Percentiles rank a stretch among this genome's conserved stretches.
These are phyloP conservation scores for Scelioninae gen. 1 DNA, from an alignment of 2,888 invertebrate genomes.

Conservation along the genomic window DNA sequence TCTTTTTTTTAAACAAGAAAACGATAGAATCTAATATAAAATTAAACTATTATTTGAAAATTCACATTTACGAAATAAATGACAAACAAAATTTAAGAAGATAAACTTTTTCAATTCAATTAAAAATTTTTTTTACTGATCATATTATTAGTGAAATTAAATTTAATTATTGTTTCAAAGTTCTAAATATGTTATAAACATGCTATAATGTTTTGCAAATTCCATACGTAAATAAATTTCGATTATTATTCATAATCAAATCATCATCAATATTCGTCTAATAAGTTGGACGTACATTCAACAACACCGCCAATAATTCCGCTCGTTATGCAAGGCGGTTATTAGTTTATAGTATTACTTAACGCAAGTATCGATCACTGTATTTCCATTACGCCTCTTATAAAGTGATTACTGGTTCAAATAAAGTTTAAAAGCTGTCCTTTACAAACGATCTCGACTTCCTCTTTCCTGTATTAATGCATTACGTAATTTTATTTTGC, in stretches of 20 bases:
- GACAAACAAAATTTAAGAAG: too few relatives aligned
- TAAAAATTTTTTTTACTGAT: too few relatives aligned
- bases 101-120: too few relatives aligned
- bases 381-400: slow-evolving; percentile 36
- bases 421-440: slow-evolving; percentile 43
- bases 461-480: slow-evolving; percentile 33
- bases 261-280: slow-evolving; percentile 31
- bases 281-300: slow-evolving; percentile 17
- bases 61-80: too few relatives aligned
- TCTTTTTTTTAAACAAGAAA: too few relatives aligned
- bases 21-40: too few relatives aligned
- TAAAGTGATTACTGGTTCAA: slow-evolving; percentile 41
- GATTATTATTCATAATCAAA: slow-evolving; percentile 13
- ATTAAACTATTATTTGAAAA: too few relatives aligned
- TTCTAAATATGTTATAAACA: too few relatives aligned
- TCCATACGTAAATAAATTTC: slow-evolving; percentile 2
- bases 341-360: slow-evolving; percentile 39
- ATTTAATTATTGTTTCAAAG: too few relatives aligned
- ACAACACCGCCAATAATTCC: slow-evolving; percentile 16
- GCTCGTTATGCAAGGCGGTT: slow-evolving; percentile 26
- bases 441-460: slow-evolving; percentile 26
- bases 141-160: too few relatives aligned
- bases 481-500: slow-evolving; percentile 44
- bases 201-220: too few relatives aligned
- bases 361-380: slow-evolving; percentile 33